A percentile compares a stretch with the other conserved stretches of the same genome.
phyloP scores from a whole-genome alignment of 2,113 vertebrate genomes.

The Rhinolophus sinicus region DNA sequence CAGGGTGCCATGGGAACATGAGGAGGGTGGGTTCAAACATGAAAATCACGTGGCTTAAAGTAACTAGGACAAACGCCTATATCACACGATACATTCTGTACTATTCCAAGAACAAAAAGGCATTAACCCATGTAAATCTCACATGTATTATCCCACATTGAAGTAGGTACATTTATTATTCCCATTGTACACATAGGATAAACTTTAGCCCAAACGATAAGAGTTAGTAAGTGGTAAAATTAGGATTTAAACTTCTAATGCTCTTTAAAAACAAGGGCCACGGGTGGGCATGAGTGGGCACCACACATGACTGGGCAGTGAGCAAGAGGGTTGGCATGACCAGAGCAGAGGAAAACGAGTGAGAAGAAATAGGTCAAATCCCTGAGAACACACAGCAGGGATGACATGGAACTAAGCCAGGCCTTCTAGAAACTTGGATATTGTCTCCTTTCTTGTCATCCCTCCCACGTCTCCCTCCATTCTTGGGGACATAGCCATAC shows the following conservation, averaged over 20 bases:
- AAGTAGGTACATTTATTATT: neutral
- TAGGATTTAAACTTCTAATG: neutral
- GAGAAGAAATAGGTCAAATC: neutral
- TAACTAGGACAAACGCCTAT: neutral
- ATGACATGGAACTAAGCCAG: neutral
- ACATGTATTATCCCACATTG: neutral
- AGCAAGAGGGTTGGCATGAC: neutral
- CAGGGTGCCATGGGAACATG: rapidly evolving
- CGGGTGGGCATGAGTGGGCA: neutral
- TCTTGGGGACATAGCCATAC: neutral
- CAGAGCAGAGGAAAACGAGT: neutral
- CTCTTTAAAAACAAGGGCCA: neutral
- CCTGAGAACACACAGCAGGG: neutral
- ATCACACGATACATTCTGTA: rapidly evolving
- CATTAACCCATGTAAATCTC: neutral
- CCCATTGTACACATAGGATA: neutral
- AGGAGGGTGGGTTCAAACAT: neutral
- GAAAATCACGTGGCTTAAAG: neutral
- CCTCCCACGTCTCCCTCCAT: neutral
- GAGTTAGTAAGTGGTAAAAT: neutral
- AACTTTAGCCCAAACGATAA: neutral
- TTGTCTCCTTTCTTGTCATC: neutral
- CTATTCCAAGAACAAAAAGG: neutral
- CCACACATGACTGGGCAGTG: rapidly evolving
- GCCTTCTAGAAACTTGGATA: neutral